Evolutionary conservation across 2,888 invertebrate species (phyloP).

Genomic region (Drosophila anomelani): DNA sequence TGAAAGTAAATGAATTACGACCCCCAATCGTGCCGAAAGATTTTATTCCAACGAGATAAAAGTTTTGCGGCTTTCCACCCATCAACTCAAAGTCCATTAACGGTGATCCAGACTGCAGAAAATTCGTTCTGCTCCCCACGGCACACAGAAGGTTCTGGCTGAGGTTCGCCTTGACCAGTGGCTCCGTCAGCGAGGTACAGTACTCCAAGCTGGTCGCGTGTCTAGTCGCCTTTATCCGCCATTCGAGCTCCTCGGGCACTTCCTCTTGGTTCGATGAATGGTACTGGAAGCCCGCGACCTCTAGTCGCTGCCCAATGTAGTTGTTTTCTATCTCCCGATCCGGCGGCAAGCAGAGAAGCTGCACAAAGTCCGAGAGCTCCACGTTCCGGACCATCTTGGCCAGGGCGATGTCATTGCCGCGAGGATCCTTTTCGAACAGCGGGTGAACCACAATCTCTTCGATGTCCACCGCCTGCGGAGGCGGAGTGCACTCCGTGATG

Average conservation of each 20-base stretch:
- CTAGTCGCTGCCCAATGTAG: conserved; percentile 25
- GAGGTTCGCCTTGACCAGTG: too few species aligned
- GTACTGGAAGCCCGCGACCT: conserved; percentile 21
- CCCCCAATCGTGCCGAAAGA: background rate
- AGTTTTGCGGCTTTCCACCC: conserved; percentile 25
- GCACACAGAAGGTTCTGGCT: conserved; percentile 15
- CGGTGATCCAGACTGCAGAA: conserved; percentile 17
- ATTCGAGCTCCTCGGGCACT: background rate
- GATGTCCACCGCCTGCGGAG: conserved; percentile 19
- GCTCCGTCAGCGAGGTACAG: background rate
- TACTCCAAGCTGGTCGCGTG: conserved; percentile 6
- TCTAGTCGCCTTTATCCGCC: conserved; percentile 12
- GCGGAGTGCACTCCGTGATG: conserved; percentile 14
- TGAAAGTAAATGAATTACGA: background rate
- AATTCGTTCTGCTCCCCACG: background rate
- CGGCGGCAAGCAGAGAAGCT: conserved; percentile 40
- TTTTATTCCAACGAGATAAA: conserved; percentile 29
- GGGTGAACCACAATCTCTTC: conserved; percentile 41
- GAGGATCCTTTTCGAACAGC: background rate
- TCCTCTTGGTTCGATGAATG: background rate
- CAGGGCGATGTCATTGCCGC: conserved; percentile 33
- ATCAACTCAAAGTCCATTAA: conserved; percentile 35
- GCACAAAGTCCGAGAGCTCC: conserved; percentile 19
- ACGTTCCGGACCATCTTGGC: conserved; percentile 24
- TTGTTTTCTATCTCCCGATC: background rate